Percentiles rank a stretch among this genome's conserved stretches.
These are phyloP conservation scores for Geotrupes spiniger DNA, from an alignment of 2,888 invertebrate genomes.

Conservation along the genomic window DNA sequence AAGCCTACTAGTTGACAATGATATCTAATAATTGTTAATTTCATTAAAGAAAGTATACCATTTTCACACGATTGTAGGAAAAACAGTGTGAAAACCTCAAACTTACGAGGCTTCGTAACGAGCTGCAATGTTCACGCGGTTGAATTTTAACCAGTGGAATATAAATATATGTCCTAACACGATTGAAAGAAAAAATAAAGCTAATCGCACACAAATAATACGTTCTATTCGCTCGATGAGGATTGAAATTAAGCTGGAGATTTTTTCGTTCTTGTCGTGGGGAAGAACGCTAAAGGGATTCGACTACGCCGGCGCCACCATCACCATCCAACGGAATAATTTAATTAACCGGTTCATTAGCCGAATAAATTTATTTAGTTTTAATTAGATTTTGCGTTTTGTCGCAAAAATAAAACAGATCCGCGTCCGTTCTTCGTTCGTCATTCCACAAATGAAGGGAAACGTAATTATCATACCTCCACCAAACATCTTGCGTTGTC, in stretches of 20 bases:
- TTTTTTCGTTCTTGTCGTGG: background rate
- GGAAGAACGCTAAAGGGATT: slow-evolving; percentile 8
- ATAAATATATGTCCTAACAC: too few relatives aligned
- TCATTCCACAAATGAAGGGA: slow-evolving; percentile 32
- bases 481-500: slow-evolving; percentile 18
- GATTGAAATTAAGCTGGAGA: slow-evolving; percentile 11
- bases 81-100: too few relatives aligned
- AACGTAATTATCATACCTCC: slow-evolving; percentile 30
- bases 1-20: too few relatives aligned
- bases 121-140: too few relatives aligned
- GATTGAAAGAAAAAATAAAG: too few relatives aligned
- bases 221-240: background rate
- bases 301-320: slow-evolving; percentile 4
- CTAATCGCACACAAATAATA: too few relatives aligned
- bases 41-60: too few relatives aligned
- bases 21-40: too few relatives aligned
- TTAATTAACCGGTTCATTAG: slow-evolving; percentile 41
- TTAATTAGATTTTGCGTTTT: slow-evolving; percentile 42
- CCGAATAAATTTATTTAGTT: slow-evolving; percentile 39
- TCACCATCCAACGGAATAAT: slow-evolving; percentile 20
- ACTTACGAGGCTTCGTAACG: too few relatives aligned
- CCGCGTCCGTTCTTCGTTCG: slow-evolving; percentile 36
- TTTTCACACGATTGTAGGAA: too few relatives aligned
- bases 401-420: slow-evolving; percentile 34
- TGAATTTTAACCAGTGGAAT: too few relatives aligned